Percentiles rank a stretch among this genome's conserved stretches.
Conservation (phyloP, 2,888 invertebrate species). For the Idaea aversata region DNA sequence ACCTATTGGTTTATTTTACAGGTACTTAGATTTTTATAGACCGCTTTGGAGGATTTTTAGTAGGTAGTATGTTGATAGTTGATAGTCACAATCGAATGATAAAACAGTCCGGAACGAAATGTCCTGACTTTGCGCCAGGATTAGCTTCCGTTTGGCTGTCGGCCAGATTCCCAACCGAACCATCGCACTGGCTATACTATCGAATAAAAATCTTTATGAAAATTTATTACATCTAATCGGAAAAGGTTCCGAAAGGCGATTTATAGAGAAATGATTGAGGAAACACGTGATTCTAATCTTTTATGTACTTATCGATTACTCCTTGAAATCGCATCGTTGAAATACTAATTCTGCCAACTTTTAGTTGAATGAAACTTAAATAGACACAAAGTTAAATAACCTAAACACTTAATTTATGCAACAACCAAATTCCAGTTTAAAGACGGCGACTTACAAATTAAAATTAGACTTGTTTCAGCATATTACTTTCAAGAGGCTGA, state of each 20-base stretch:
- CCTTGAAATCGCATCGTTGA: background rate
- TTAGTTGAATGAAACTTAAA: background rate
- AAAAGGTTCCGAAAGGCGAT: slow-evolving; percentile 3
- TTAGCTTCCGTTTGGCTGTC: slow-evolving; percentile 61
- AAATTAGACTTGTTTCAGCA: slow-evolving; percentile 32
- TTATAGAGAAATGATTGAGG: background rate
- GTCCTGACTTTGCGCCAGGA: slow-evolving; percentile 64
- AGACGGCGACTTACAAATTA: slow-evolving; percentile 17
- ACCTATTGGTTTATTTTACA: background rate
- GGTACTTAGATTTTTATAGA: background rate
- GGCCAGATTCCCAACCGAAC: slow-evolving; percentile 56
- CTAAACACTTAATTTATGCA: background rate
- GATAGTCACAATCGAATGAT: slow-evolving; percentile 34
- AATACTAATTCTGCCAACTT: background rate
- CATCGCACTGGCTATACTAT: slow-evolving; percentile 45
- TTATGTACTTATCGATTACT: background rate
- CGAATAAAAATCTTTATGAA: slow-evolving; percentile 41
- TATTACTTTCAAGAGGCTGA: slow-evolving; percentile 32
- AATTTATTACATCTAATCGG: slow-evolving; percentile 37
- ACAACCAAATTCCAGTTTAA: background rate
- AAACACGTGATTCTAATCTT: background rate
- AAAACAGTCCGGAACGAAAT: slow-evolving; percentile 60
- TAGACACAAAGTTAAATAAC: no score
- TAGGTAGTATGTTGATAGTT: slow-evolving; percentile 13
- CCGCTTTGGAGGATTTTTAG: slow-evolving; percentile 4